Evolutionary conservation across 2,888 invertebrate species (phyloP).

Genomic region (Hymenopus coronatus): DNA sequence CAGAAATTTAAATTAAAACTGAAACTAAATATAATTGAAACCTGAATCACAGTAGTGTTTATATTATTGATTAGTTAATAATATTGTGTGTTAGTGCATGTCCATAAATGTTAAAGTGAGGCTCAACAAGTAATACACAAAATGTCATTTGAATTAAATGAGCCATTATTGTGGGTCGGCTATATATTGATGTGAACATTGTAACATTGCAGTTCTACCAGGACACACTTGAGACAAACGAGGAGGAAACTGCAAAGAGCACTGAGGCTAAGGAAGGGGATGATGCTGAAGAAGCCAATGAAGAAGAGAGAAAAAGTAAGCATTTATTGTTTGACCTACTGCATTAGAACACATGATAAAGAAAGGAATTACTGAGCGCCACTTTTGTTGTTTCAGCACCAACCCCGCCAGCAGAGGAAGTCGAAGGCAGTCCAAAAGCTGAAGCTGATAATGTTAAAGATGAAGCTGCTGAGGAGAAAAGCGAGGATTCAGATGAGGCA

Average conservation of each 20-base stretch:
- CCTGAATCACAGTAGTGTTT: too few species aligned
- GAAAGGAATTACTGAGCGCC: not conserved
- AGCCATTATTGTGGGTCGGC: too few species aligned
- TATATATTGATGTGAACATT: not conserved
- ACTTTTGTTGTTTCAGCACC: not conserved
- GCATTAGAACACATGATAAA: not conserved
- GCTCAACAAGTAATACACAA: too few species aligned
- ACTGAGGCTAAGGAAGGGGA: constrained; percentile 7
- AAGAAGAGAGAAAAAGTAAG: constrained; percentile 9
- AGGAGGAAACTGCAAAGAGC: constrained; percentile 37
- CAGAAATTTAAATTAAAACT: too few species aligned
- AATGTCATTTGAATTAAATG: too few species aligned
- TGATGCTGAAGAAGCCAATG: not conserved
- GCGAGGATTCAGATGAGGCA: not conserved
- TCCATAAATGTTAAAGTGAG: too few species aligned
- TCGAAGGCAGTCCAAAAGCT: constrained; percentile 5
- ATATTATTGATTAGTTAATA: too few species aligned
- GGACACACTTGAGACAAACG: constrained; percentile 76
- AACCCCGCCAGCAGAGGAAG: not conserved
- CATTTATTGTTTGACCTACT: not conserved
- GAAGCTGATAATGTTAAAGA: constrained; percentile 13
- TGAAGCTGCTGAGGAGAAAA: not conserved
- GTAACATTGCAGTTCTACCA: constrained; percentile 82
- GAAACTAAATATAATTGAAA: too few species aligned
- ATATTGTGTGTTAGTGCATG: too few species aligned